Conservation (phyloP, 2,113 vertebrate species). For the Axis porcinus region DNA sequence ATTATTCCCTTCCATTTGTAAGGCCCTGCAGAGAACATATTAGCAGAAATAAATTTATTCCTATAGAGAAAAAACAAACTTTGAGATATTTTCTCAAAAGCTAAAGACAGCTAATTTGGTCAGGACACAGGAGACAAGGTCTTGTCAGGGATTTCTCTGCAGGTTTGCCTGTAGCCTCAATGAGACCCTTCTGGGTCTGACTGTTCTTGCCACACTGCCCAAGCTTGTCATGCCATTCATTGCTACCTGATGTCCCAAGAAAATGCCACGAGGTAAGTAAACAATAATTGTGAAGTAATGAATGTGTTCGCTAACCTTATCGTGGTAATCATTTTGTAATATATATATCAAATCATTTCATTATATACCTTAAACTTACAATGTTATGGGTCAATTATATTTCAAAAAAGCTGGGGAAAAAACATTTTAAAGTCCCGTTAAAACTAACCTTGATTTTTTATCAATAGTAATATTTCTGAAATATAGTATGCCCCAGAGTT, state of each 20-base stretch:
- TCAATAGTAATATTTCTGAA: neutral
- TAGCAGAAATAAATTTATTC: constrained; percentile 1
- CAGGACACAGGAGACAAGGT: neutral
- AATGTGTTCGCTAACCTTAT: neutral
- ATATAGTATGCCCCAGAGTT: neutral
- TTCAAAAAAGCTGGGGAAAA: neutral
- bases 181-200: neutral
- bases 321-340: neutral
- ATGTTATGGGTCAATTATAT: neutral
- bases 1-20: neutral
- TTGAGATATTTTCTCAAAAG: neutral
- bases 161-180: neutral
- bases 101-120: neutral
- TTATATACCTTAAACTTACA: neutral
- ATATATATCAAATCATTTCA: neutral
- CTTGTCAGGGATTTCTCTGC: neutral
- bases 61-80: neutral
- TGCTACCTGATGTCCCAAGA: neutral
- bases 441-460: neutral
- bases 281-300: neutral
- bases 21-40: neutral
- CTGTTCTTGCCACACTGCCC: neutral
- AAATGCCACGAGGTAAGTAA: neutral
- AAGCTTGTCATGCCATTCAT: neutral
- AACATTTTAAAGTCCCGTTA: neutral